These are phyloP conservation scores for Drosophila hydei DNA, from an alignment of 1,140 invertebrate species.

Conservation along the genomic window DNA sequence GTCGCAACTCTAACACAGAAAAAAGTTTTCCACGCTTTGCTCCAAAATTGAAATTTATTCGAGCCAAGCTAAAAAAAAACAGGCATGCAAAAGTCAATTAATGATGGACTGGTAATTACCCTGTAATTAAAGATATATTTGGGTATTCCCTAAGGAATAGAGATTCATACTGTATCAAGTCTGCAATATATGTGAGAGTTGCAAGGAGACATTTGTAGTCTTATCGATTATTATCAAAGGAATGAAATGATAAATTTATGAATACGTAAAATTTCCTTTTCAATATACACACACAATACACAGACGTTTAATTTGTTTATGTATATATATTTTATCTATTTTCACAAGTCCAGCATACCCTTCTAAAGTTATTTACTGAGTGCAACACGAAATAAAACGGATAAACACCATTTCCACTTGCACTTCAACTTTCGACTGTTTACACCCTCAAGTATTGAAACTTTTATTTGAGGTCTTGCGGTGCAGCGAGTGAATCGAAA, in stretches of 20 bases:
- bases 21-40: conserved; percentile 55
- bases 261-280: no score
- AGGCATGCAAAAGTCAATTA: background rate
- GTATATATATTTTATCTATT: background rate
- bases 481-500: background rate
- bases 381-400: conserved; percentile 44
- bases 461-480: conserved; percentile 31
- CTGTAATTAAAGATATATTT: background rate
- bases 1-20: conserved; percentile 42
- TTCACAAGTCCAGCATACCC: background rate
- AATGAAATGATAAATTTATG: no score
- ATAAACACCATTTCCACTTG: conserved; percentile 80
- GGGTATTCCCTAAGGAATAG: no score
- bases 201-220: no score
- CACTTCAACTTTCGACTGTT: conserved; percentile 58
- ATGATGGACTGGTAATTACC: background rate
- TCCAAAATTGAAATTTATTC: conserved; percentile 78
- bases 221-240: no score
- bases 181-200: no score
- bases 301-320: no score
- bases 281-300: no score
- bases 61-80: conserved; percentile 30
- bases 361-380: no score
- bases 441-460: conserved; percentile 32
- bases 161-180: no score